Evolutionary conservation across 2,113 vertebrate genomes (phyloP).

Genomic region (Ceyx cyanopectus): DNA sequence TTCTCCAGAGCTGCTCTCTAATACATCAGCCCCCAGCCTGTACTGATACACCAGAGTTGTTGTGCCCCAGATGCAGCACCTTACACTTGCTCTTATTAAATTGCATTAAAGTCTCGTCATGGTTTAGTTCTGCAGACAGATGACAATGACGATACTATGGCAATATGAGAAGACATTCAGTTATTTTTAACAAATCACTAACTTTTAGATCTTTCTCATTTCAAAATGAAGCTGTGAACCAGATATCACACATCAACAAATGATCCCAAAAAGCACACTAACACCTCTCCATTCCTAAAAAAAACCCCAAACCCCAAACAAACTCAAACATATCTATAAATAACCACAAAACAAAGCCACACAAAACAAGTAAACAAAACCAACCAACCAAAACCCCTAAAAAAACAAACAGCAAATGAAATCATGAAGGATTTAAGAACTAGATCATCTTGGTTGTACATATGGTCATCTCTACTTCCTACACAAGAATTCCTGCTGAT

Average conservation of each 20-base stretch:
- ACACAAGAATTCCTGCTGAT: neutral
- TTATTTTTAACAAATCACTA: constrained; percentile 15
- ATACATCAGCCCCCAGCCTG: too few relatives aligned
- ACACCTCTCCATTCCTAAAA: neutral
- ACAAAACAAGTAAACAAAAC: too few relatives aligned
- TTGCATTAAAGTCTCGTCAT: neutral
- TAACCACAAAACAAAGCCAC: neutral
- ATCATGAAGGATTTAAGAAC: neutral
- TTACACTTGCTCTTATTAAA: too few relatives aligned
- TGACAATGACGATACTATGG: constrained; percentile 1
- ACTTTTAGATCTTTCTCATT: neutral
- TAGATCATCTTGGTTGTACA: neutral
- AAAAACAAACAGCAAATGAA: neutral
- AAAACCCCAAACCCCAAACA: neutral
- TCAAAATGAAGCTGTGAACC: neutral
- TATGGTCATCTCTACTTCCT: neutral
- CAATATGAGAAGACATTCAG: constrained; percentile 5
- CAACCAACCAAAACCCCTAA: too few relatives aligned
- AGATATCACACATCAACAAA: neutral
- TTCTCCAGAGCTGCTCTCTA: too few relatives aligned
- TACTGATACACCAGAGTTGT: too few relatives aligned
- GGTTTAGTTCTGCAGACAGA: constrained; percentile 18
- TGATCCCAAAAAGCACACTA: neutral
- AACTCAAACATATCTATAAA: too few relatives aligned
- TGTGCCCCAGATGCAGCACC: too few relatives aligned